Evolutionary conservation across 2,888 invertebrate genomes (phyloP), one percentile per base, ranked within the genome.

Genomic region (Xestia rhomboidea): DNA sequence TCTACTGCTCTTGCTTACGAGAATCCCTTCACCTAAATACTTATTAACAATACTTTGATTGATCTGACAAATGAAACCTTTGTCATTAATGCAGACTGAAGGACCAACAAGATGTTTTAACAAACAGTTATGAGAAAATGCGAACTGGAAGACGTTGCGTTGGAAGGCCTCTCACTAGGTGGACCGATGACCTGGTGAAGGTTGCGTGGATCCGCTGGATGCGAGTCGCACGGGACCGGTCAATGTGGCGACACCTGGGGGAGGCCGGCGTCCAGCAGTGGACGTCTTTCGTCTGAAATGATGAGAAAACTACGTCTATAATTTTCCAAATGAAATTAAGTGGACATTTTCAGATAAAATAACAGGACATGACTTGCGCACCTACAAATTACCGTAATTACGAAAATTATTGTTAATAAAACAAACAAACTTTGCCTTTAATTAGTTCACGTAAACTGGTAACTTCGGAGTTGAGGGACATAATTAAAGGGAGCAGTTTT

Each of bases 381-480:
- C 71, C 62, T 79, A 51, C 62, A 79, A 83, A 82, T 79, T 75
- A 75, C 54, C 30, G 49, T 79, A 79, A 73, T 73, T 67, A 85
- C 34, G 24, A 74, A 76, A 73, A 73, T 85, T 78, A 82, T 78
- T 83, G 79, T 79, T 83, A 67, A 67, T 79, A 79, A 83, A 83
- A 83, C 78, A 78, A 84, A 84, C 78, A 74, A 84, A 85, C 63
- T 84, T 84, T 79, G 73, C 67, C 67, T 76, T 68, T 83, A 83
- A 83, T 82, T 73, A 83, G 75, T 69, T 75, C 69, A 75, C 49
- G 57, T 62, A 73, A 83, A 67, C 49, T 69, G 68, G 62, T 13
- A 74, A 75, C 51, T 71, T 54, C 21, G 46, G 64, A 74, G 46
- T 66, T 34, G 3, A 46, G 70, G 60, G 68, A 68, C 71, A 66